A percentile compares a stretch with the other conserved stretches of the same genome.
These are phyloP conservation scores for Alethe castanea DNA, from an alignment of 2,113 vertebrate genomes.

Conservation along the genomic window DNA sequence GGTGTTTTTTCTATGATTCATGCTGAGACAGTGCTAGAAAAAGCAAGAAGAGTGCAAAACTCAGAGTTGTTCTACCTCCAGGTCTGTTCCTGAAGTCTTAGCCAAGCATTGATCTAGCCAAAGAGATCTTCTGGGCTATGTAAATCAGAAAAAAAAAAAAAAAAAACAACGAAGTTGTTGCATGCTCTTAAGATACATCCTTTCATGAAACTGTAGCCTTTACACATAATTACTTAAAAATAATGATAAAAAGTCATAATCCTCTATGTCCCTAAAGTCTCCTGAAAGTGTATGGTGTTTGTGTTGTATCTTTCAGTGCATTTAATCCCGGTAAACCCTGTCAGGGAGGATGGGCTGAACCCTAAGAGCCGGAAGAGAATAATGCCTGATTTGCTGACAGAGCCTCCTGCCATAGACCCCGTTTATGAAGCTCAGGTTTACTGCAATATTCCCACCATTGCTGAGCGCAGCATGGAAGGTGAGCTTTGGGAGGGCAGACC, in stretches of 20 bases:
- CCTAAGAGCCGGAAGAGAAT: conserved; percentile 90
- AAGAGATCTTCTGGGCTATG: background rate
- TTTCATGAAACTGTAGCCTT: background rate
- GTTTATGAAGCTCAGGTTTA: conserved; percentile 86
- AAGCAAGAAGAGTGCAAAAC: background rate
- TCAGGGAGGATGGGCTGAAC: conserved; percentile 72
- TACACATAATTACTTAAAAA: background rate
- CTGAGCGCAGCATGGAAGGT: conserved; percentile 94
- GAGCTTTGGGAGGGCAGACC: background rate
- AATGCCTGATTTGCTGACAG: conserved; percentile 81
- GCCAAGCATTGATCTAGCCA: background rate
- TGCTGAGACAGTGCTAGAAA: background rate
- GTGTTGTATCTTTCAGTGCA: conserved; percentile 76
- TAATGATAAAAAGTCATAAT: background rate
- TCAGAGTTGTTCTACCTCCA: background rate
- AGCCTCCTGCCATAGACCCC: conserved; percentile 80
- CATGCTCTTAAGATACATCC: background rate
- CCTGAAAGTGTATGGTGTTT: background rate
- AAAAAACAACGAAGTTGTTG: background rate
- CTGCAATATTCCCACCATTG: conserved; percentile 87
- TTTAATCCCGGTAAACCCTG: conserved; percentile 79
- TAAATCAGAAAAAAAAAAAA: background rate
- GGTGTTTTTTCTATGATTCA: background rate
- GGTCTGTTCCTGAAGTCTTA: background rate
- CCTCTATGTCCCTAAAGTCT: background rate